These are phyloP conservation scores for Brachionus koreanus DNA, from an alignment of 1,140 invertebrate genomes.

Conservation along the genomic window DNA sequence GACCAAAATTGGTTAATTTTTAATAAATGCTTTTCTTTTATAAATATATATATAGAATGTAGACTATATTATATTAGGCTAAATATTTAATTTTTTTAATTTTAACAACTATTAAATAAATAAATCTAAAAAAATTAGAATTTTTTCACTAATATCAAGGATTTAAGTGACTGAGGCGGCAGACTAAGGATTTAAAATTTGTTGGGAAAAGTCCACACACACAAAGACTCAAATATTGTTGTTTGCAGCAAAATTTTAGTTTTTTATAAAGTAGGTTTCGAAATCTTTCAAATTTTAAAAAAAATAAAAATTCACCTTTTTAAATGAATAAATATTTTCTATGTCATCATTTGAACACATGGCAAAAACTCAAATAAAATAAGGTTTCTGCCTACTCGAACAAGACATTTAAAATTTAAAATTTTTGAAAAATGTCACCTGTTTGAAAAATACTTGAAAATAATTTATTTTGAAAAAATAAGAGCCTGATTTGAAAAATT, in stretches of 20 bases:
- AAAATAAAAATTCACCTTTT: not conserved
- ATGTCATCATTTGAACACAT: not conserved
- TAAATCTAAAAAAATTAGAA: too few species aligned
- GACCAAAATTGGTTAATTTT: slow-evolving; percentile 28
- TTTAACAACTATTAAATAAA: not conserved
- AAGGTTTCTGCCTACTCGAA: not conserved
- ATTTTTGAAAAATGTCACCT: not conserved
- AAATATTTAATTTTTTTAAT: not conserved
- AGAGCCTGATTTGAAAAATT: too few species aligned
- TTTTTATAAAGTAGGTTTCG: not conserved
- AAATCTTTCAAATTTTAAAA: not conserved
- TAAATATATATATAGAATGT: not conserved
- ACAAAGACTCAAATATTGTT: too few species aligned
- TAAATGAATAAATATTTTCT: not conserved
- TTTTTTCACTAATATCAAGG: too few species aligned
- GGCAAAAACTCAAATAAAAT: not conserved
- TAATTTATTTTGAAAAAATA: too few species aligned
- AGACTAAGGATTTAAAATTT: too few species aligned
- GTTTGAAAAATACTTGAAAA: not conserved
- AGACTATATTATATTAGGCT: not conserved
- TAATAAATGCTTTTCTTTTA: not conserved
- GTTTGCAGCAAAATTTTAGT: too few species aligned
- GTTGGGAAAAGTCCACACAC: too few species aligned
- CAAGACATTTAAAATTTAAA: not conserved
- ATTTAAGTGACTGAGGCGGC: too few species aligned